phyloP scores from a whole-genome alignment of 2,888 invertebrate species.

The Tetheella fluctuosa region DNA sequence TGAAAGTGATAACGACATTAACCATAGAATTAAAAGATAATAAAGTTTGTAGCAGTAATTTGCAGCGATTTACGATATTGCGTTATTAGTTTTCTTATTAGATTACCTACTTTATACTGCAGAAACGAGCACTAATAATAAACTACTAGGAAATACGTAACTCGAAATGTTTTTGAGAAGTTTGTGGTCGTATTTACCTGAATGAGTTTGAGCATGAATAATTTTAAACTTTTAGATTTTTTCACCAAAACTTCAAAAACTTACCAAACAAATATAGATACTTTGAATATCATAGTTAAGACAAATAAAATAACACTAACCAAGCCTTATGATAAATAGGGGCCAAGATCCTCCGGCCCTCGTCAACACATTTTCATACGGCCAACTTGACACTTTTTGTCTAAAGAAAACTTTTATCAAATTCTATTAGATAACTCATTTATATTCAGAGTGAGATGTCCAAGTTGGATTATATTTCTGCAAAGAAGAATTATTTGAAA shows the following conservation, averaged over 20 bases:
- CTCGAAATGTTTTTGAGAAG: no score
- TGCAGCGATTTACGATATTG: no score
- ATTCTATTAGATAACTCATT: constrained; percentile 64
- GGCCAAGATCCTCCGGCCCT: constrained; percentile 29
- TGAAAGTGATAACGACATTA: no score
- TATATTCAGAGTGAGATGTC: constrained; percentile 55
- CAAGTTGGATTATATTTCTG: constrained; percentile 48
- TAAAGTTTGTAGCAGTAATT: no score
- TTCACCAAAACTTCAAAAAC: constrained; percentile 10
- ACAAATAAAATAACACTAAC: constrained; percentile 21
- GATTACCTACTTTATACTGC: no score
- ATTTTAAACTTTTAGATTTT: not conserved
- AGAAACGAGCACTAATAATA: no score
- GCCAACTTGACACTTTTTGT: constrained; percentile 54
- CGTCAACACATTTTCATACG: constrained; percentile 49
- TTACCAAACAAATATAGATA: not conserved
- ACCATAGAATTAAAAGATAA: no score
- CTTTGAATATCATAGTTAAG: not conserved
- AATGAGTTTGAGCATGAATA: not conserved
- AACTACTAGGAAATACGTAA: no score
- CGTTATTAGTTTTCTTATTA: no score
- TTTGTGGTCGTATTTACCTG: no score
- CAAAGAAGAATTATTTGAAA: constrained; percentile 39
- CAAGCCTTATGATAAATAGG: constrained; percentile 34
- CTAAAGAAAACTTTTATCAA: constrained; percentile 58